Conservation (phyloP, 2,888 invertebrate genomes). For the Tipula lateralis region DNA sequence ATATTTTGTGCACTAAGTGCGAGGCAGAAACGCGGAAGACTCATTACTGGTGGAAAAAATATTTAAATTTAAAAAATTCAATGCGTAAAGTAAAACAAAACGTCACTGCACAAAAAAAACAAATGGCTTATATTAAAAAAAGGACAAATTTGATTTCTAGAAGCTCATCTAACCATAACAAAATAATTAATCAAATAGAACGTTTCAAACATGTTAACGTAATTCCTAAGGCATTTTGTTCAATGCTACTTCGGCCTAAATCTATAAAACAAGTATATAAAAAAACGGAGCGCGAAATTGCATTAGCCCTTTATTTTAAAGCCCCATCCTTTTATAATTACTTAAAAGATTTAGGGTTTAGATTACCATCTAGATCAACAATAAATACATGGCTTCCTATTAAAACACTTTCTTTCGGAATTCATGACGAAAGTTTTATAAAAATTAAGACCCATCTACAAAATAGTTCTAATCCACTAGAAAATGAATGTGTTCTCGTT, state of each 20-base stretch:
- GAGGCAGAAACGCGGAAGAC: not conserved
- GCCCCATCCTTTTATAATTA: too few species aligned
- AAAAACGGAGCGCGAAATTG: not conserved
- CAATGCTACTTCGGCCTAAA: too few species aligned
- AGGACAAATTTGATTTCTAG: not conserved
- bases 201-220: not conserved
- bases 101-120: not conserved
- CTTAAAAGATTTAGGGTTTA: too few species aligned
- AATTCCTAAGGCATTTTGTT: too few species aligned
- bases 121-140: not conserved
- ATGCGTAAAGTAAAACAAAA: not conserved
- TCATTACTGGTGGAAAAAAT: not conserved
- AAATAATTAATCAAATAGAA: not conserved
- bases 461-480: too few species aligned
- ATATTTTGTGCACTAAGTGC: not conserved
- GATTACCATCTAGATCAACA: too few species aligned
- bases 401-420: too few species aligned
- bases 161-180: not conserved
- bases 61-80: not conserved
- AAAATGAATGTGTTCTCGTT: too few species aligned
- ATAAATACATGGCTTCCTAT: too few species aligned
- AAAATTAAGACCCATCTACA: not conserved
- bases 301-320: not conserved
- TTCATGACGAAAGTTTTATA: too few species aligned
- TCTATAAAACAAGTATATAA: not conserved